A percentile compares a stretch with the other conserved stretches of the same genome.
phyloP scores from a whole-genome alignment of 2,888 invertebrate species.

The Mylabris sibirica region DNA sequence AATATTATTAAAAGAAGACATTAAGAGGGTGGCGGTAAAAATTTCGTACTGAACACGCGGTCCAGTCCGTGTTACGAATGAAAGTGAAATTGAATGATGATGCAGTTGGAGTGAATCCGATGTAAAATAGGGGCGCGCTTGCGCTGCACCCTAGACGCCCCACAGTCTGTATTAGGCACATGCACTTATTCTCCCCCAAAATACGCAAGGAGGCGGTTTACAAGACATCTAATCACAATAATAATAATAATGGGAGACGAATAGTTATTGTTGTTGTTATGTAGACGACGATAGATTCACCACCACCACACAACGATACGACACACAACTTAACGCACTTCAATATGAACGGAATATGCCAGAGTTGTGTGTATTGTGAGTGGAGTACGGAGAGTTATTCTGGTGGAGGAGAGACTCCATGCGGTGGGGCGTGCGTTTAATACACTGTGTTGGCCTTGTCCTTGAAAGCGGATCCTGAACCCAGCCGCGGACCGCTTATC shows the following conservation, averaged over 20 bases:
- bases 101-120: slow-evolving; percentile 52
- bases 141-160: slow-evolving; percentile 65
- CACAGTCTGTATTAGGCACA: slow-evolving; percentile 65
- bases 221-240: slow-evolving; percentile 38
- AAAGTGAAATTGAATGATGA: slow-evolving; percentile 60
- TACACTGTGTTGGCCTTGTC: slow-evolving; percentile 64
- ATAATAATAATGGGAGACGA: slow-evolving; percentile 37
- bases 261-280: slow-evolving; percentile 62
- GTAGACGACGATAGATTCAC: background rate
- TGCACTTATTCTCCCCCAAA: slow-evolving; percentile 61
- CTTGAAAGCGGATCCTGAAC: slow-evolving; percentile 64
- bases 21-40: background rate
- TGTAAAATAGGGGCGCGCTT: slow-evolving; percentile 59
- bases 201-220: slow-evolving; percentile 60
- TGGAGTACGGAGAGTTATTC: background rate
- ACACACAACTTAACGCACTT: slow-evolving; percentile 64
- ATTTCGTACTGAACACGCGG: background rate
- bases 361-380: slow-evolving; percentile 4
- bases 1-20: background rate
- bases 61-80: slow-evolving; percentile 54
- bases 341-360: background rate
- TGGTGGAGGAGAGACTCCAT: slow-evolving; percentile 29
- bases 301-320: slow-evolving; percentile 23
- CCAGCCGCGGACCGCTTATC: slow-evolving; percentile 58
- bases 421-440: slow-evolving; percentile 52